Evolutionary conservation across 2,888 invertebrate genomes (phyloP).

Genomic region (Hyppa rectilinea): DNA sequence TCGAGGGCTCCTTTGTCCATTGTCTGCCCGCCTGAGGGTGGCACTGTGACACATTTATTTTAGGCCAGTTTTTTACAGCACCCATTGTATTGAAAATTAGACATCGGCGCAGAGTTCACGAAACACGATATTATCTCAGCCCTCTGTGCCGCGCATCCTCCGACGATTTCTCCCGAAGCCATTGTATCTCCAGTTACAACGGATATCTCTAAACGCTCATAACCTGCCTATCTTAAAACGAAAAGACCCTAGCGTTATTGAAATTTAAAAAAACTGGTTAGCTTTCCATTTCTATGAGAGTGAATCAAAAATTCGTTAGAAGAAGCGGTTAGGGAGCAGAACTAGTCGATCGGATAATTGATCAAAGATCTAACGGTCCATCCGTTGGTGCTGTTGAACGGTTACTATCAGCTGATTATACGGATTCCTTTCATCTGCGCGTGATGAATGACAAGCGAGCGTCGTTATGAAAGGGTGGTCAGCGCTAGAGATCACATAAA

Average conservation of each 20-base stretch:
- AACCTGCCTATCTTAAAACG: slow-evolving; percentile 65
- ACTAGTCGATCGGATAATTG: slow-evolving; percentile 83
- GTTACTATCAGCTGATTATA: slow-evolving; percentile 84
- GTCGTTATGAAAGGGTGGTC: slow-evolving; percentile 81
- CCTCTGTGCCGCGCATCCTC: slow-evolving; percentile 81
- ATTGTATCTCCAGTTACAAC: slow-evolving; percentile 78
- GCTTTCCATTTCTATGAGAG: slow-evolving; percentile 86
- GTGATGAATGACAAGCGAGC: slow-evolving; percentile 83
- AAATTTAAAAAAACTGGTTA: slow-evolving; percentile 84
- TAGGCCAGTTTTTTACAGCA: slow-evolving; percentile 87
- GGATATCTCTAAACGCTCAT: slow-evolving; percentile 74
- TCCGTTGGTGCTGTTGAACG: slow-evolving; percentile 80
- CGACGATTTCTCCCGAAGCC: slow-evolving; percentile 78
- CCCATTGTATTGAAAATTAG: slow-evolving; percentile 90
- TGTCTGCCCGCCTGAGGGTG: slow-evolving; percentile 87
- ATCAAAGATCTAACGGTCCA: slow-evolving; percentile 83
- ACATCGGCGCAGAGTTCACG: slow-evolving; percentile 88
- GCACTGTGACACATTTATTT: slow-evolving; percentile 90
- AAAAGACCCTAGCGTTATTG: slow-evolving; percentile 71
- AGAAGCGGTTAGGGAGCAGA: slow-evolving; percentile 68
- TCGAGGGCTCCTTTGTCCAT: slow-evolving; percentile 86
- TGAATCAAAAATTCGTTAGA: slow-evolving; percentile 79
- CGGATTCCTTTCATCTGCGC: slow-evolving; percentile 83
- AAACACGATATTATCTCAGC: slow-evolving; percentile 87
- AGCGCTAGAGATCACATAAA: slow-evolving; percentile 83